Base-by-base conservation (phyloP, 2,797 vertebrate genomes). In the Ptychobarbus kaznakovi region DNA sequence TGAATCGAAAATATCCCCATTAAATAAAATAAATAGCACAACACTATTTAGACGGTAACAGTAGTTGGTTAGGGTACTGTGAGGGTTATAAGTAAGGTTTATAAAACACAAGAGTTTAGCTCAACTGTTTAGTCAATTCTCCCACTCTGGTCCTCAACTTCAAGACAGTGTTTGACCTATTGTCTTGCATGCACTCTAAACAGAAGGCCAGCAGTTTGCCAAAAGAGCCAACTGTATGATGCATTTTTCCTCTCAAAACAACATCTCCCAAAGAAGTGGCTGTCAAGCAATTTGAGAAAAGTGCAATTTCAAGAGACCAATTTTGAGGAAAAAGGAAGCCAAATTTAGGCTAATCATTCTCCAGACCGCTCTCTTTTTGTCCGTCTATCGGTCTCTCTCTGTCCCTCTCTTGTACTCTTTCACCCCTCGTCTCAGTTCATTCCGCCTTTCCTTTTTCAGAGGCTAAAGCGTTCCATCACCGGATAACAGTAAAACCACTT, bases 271-370 rank as follows among this genome's bases (percentile, higher is more conserved):
- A 46, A 49, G 86, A 90, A 86, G 53, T 61, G 87, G 86, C 83
- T 84, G 88, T 91, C 89, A 89, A 89, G 89, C 87, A 90, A 90
- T 93, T 92, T 88, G 77, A 88, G 83, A 88, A 91, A 91, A 90
- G 87, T 66, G 25, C 66, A 85, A 74, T 90, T 90, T 93, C 90
- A 92, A 89, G 86, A 15, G 72, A 90, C 90, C 80, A 88, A 81
- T 94, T 93, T 93, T 91, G 87, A 80, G 84, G 80, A 80, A 86
- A 90, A 91, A 87, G 89, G 86, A 66, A 88, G 69, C 89, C 75
- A 76, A 89, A 89, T 91, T 90, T 86, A 85, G 91, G 88, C 81
- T 90, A 88, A 90, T 91, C 87, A 84, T 91, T 92, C 93, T 92
- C 87, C 91, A 92, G 88, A 20, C 65, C 12, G 15, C 51, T 75